These are phyloP conservation scores for Tetramorium bicarinatum DNA, from an alignment of 2,888 invertebrate genomes.

Conservation along the genomic window DNA sequence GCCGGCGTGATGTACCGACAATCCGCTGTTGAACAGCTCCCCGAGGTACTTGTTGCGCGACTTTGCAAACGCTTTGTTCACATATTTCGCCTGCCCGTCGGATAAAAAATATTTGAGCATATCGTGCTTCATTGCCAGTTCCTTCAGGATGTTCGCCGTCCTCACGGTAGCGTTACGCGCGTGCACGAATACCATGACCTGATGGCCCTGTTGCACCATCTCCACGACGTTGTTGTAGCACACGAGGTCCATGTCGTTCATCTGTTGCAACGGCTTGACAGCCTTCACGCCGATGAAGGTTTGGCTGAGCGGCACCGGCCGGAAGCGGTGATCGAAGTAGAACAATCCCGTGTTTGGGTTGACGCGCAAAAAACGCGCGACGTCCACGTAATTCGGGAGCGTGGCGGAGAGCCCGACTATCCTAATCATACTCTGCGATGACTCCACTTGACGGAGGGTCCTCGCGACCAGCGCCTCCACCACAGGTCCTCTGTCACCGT, in stretches of 20 bases:
- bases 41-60: constrained; percentile 94
- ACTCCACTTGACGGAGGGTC: constrained; percentile 96
- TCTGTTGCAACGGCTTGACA: constrained; percentile 88
- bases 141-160: constrained; percentile 94
- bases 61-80: constrained; percentile 90
- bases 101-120: constrained; percentile 91
- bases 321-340: constrained; percentile 97
- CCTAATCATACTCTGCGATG: constrained; percentile 97
- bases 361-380: constrained; percentile 97
- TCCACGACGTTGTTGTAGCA: constrained; percentile 97
- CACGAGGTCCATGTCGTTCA: constrained; percentile 94
- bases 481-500: constrained; percentile 98
- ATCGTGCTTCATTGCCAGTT: constrained; percentile 92
- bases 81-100: constrained; percentile 89
- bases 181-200: constrained; percentile 99
- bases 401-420: constrained; percentile 99
- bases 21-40: constrained; percentile 94
- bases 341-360: constrained; percentile 97
- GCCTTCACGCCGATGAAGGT: constrained; percentile 96
- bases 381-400: constrained; percentile 98
- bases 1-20: constrained; percentile 99
- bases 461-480: constrained; percentile 98
- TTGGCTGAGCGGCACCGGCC: constrained; percentile 97
- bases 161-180: constrained; percentile 98
- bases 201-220: constrained; percentile 96